Evolutionary conservation across 2,888 invertebrate species (phyloP), one percentile per base, ranked within the genome.

Genomic region (Dasysyrphus tricinctus): DNA sequence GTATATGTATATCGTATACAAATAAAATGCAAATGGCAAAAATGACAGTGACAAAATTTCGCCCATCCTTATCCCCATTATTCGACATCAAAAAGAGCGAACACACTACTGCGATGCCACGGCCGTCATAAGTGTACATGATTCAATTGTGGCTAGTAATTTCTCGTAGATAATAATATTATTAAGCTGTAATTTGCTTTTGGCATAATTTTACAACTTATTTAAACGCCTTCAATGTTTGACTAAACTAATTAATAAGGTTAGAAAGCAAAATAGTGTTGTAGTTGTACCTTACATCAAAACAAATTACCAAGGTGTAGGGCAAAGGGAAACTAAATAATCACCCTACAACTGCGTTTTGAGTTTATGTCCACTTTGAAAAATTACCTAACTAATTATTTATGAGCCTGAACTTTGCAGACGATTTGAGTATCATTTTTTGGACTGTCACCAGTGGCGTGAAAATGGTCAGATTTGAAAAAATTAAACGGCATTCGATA

Each of bases 161-260:
- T 76, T 72, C 56, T 37, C 59, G 8, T 11, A 76, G 73, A 74
- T 79, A 80, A 85, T 85, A 59, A 69, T 39, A 80, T 85, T 80
- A 76, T 24, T 63, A n/a, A 16, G 76, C 16, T 65, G 54, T 24
- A 51, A 69, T 67, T 24, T 57, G 65, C 37, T 63, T 69, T 39
- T 54, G 32, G 67, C 47, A 34, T 51, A 67, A 56, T 73, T 44
- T 75, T 79, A 63, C 75, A 79, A 79, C 70, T 70, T 57, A 56
- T 70, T 75, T 47, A 75, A 65, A 69, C 29, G 56, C 75, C 57
- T 65, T 57, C 39, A 16, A n/a, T 16, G 1, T 57, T 16, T 5
- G 9, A 34, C 56, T 11, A 6, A 37, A 19, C 29, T 63, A 63
- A 47, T 44, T 63, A 44, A 63, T 63, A 1, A 34, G 34, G 44